These are phyloP conservation scores for Chalcosyrphus nemorum DNA, from an alignment of 2,888 invertebrate genomes.

Conservation along the genomic window DNA sequence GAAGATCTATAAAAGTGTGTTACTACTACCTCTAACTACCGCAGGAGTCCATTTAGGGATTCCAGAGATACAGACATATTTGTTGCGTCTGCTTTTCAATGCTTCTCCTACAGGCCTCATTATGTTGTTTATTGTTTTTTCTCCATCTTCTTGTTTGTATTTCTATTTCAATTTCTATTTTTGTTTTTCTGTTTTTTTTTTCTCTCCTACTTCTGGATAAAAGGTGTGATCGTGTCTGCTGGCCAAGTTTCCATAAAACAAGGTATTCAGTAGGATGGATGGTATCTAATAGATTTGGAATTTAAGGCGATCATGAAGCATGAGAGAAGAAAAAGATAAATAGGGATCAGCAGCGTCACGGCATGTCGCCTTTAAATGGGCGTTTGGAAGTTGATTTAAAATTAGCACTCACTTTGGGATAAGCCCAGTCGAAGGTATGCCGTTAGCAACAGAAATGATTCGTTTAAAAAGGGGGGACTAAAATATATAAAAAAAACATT, in stretches of 20 bases:
- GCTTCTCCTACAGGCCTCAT: conserved; percentile 56
- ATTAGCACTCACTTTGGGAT: conserved; percentile 70
- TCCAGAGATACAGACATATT: conserved; percentile 13
- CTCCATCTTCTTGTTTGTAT: neutral
- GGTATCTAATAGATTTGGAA: conserved; percentile 26
- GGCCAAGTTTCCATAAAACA: conserved; percentile 60
- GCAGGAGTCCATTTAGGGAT: conserved; percentile 52
- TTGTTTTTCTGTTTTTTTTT: conserved; percentile 6
- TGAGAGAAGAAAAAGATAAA: conserved; percentile 44
- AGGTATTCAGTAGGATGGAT: conserved; percentile 31
- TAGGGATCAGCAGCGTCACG: conserved; percentile 55
- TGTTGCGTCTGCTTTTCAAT: conserved; percentile 20
- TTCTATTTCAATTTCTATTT: conserved; percentile 36
- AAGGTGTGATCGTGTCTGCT: conserved; percentile 65
- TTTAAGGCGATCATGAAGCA: conserved; percentile 37
- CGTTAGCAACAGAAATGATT: conserved; percentile 36
- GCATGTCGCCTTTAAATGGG: conserved; percentile 40
- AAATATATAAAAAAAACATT: neutral
- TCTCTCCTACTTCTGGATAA: conserved; percentile 30
- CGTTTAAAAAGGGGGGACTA: too few relatives aligned
- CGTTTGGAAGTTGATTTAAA: conserved; percentile 64
- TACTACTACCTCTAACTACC: conserved; percentile 59
- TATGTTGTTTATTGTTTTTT: conserved; percentile 53
- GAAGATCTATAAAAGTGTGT: conserved; percentile 49
- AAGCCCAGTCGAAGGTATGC: conserved; percentile 50